Base-by-base conservation (phyloP, 2,888 invertebrate species). In the Lomographa bimaculata region DNA sequence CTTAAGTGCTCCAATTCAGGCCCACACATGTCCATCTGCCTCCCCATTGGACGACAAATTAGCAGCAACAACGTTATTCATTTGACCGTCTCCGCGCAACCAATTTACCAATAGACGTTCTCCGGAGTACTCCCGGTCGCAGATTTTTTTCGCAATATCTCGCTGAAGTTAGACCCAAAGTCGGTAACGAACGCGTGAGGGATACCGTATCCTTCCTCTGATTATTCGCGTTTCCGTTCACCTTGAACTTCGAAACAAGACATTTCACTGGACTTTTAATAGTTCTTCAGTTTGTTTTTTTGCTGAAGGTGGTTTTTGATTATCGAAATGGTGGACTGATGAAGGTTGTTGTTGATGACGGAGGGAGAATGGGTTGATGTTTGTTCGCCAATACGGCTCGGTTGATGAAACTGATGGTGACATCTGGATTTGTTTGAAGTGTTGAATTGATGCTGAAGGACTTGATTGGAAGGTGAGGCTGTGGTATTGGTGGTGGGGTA, bases 371-470 rank as follows among this genome's bases (percentile, higher is more conserved):
- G 54, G 64, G 57, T 46, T 51, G 65, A 61, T 69, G 67, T 68
- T 54, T 64, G 35, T 83, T 87, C 86, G 87, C 87, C 87, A 87
- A 83, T 66, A 87, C 72, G 87, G 87, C 87, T 56, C 46, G 56
- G 58, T 18, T 68, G 60, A 38, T 51, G 50, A 14, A 62, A 54
- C 40, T 49, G 47, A 51, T 56, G 53, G 45, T 47, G 17, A 17
- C 42, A 65, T 57, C 66, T 65, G 69, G 68, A 65, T 54, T 60
- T 54, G 57, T 58, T 56, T 16, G 2, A 47, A 51, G 54, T 57
- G 58, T 54, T 52, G 27, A 41, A 57, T 57, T 55, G 48, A 59
- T 60, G 52, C 54, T 62, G n/a, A 60, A 55, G 71, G 76, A 79
- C 74, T 72, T 67, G 38, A 37, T 52, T 59, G 25, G 32, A 72